These are phyloP conservation scores for Petrocephalus microphthalmus DNA, from an alignment of 2,113 vertebrate genomes.

Conservation along the genomic window DNA sequence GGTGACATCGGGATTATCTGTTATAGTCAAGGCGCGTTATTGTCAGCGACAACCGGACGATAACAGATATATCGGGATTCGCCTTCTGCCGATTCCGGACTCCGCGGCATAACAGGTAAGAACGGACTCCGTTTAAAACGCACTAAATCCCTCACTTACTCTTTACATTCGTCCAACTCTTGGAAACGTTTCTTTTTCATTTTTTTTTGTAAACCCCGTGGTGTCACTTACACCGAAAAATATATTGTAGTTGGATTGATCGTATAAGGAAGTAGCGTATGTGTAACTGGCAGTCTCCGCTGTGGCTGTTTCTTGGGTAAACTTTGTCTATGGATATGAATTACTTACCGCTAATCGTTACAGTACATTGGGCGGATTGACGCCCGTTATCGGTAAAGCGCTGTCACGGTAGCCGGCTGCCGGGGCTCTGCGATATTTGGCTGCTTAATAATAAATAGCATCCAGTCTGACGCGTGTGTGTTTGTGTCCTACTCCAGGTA, in stretches of 20 bases:
- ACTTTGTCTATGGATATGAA: constrained; percentile 4
- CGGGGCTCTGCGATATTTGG: background rate
- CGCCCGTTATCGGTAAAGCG: background rate
- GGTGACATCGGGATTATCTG: constrained; percentile 40
- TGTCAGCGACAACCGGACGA: constrained; percentile 10
- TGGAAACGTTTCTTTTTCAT: background rate
- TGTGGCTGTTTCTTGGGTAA: background rate
- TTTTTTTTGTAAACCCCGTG: background rate
- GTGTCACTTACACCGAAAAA: background rate
- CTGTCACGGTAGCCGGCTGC: background rate
- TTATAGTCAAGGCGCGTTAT: background rate
- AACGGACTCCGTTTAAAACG: background rate
- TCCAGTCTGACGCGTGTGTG: background rate
- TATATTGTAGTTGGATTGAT: background rate
- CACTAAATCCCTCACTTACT: background rate
- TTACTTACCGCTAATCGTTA: background rate
- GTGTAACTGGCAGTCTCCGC: background rate
- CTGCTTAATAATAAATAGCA: background rate
- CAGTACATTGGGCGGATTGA: background rate
- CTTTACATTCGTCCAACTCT: background rate
- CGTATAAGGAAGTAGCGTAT: background rate
- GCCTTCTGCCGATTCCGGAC: background rate
- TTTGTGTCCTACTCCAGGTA: background rate
- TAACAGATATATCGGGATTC: constrained; percentile 5
- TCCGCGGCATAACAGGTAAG: constrained; percentile 15